Base-by-base conservation (phyloP, 2,888 invertebrate species). In the Watsonalla binaria region DNA sequence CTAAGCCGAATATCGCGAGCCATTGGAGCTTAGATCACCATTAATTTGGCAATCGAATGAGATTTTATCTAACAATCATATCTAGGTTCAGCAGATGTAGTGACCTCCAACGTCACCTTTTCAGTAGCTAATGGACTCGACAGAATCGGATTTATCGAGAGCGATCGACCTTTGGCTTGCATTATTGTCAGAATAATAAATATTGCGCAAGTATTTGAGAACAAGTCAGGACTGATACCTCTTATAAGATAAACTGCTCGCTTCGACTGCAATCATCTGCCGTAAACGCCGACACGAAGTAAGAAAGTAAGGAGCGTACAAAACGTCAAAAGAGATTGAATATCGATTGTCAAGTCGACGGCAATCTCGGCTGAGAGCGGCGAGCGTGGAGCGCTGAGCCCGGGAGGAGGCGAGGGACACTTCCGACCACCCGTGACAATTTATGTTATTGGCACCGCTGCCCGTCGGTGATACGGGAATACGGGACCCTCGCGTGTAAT, bases 271-370 rank as follows among this genome's bases (percentile, higher is more conserved):
- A 81, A 84, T 85, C 80, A 82, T 80, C 65, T 71, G 73, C 76
- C 78, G 78, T 85, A 84, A 87, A 86, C 82, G 82, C 72, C 82
- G 78, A 78, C 83, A 84, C 82, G 84, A 84, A 85, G 86, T 86
- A 84, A 84, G 83, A 84, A 86, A 84, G 81, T 82, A 76, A 79
- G 82, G 82, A 83, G 81, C 80, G 83, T 76, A 84, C 83, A 84
- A 82, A 83, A 84, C 82, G 85, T 86, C 86, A 87, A 88, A 76
- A 87, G 88, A 90, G 89, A 90, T 89, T 90, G 90, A 90, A 88
- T 90, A 90, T 90, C 87, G 90, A 90, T 90, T 90, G 86, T 83
- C 72, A 81, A 83, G 78, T 82, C 85, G 85, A 84, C 85, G 82
- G 86, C 87, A 83, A 87, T 88, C 81, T 81, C 78, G 69, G 70